phyloP scores from a whole-genome alignment of 2,113 vertebrate species.

The Deroptyus accipitrinus region DNA sequence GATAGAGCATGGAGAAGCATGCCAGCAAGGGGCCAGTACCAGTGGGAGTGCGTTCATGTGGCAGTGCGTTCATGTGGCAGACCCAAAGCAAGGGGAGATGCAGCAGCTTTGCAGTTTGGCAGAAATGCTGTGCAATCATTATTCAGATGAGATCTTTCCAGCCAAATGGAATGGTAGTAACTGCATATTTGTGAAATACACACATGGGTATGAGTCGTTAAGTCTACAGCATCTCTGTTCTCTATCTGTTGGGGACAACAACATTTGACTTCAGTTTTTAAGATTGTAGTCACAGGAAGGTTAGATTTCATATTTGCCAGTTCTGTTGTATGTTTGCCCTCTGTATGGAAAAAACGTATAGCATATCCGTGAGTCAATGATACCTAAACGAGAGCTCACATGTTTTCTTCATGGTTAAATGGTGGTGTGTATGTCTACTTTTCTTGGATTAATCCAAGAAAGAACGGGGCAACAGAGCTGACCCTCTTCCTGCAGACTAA shows the following conservation, averaged over 20 bases:
- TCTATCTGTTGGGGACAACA: neutral
- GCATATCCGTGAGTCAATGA: neutral
- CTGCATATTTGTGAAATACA: slow-evolving; percentile 37
- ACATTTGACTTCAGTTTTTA: neutral
- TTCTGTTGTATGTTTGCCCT: neutral
- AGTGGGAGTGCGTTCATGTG: rapidly evolving
- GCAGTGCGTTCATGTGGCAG: neutral
- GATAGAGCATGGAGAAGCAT: neutral
- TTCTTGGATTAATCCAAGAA: neutral
- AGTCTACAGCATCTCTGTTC: neutral
- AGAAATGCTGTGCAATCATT: neutral
- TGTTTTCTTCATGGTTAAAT: neutral
- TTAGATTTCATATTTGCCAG: neutral
- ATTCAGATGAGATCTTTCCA: slow-evolving; percentile 33
- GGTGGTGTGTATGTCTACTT: neutral
- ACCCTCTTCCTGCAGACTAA: neutral
- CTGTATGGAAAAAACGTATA: neutral
- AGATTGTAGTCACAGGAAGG: neutral
- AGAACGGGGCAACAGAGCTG: neutral
- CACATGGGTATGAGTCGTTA: neutral
- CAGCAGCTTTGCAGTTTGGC: neutral
- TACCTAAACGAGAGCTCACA: neutral
- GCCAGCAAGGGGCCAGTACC: neutral
- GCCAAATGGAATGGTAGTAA: slow-evolving; percentile 8
- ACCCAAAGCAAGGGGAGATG: neutral